Evolutionary conservation across 2,888 invertebrate genomes (phyloP).

Genomic region (Cactoblastis cactorum): DNA sequence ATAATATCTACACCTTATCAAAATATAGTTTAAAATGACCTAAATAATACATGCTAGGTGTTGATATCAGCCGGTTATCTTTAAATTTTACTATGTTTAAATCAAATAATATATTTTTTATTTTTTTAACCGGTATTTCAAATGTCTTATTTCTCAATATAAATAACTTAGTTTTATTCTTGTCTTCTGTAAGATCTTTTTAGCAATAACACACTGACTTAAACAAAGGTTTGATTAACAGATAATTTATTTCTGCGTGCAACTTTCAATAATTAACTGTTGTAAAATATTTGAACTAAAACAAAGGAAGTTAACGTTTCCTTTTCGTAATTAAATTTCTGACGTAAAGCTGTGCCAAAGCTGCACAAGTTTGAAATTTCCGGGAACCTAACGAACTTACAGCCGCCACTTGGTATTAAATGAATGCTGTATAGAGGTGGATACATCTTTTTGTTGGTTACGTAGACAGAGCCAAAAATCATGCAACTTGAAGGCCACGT

Average conservation of each 20-base stretch:
- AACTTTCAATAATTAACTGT: too few relatives aligned
- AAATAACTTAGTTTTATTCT: too few relatives aligned
- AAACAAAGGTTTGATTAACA: too few relatives aligned
- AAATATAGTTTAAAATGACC: background rate
- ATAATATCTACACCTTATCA: background rate
- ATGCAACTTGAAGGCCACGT: too few relatives aligned
- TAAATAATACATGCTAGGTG: background rate
- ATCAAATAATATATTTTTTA: background rate
- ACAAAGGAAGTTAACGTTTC: background rate
- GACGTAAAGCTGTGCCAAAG: background rate
- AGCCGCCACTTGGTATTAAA: background rate
- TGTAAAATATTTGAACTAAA: background rate
- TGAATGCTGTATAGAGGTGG: too few relatives aligned
- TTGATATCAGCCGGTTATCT: background rate
- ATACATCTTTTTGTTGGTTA: too few relatives aligned
- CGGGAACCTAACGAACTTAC: background rate
- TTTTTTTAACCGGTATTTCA: background rate
- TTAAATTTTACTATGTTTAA: background rate
- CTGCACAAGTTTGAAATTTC: conserved; percentile 1
- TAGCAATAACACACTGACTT: too few relatives aligned
- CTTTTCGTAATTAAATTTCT: conserved; percentile 1
- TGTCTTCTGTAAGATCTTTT: too few relatives aligned
- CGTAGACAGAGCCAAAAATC: too few relatives aligned
- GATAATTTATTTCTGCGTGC: too few relatives aligned
- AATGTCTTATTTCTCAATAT: too few relatives aligned